These are phyloP conservation scores for Scaptomyza parva DNA, from an alignment of 2,888 invertebrate genomes.

Conservation along the genomic window DNA sequence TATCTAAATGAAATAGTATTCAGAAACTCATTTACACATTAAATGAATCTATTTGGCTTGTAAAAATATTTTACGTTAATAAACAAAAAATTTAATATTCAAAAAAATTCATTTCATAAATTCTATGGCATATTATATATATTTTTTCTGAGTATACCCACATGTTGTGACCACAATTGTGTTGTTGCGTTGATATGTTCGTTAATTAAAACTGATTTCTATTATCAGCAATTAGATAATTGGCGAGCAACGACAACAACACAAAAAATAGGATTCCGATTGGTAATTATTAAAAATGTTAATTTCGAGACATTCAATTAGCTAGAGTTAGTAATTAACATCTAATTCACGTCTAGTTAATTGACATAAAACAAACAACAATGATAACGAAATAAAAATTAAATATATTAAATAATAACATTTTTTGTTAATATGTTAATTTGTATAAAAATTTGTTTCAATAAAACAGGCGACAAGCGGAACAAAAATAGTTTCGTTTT, in stretches of 20 bases:
- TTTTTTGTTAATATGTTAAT: constrained; percentile 21
- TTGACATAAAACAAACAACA: constrained; percentile 42
- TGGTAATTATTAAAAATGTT: constrained; percentile 19
- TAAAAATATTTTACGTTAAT: neutral
- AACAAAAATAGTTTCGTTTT: constrained; percentile 84
- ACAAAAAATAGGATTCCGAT: constrained; percentile 34
- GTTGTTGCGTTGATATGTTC: constrained; percentile 47
- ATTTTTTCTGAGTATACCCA: constrained; percentile 16
- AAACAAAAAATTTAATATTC: neutral
- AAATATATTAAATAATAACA: constrained; percentile 33
- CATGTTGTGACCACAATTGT: constrained; percentile 36
- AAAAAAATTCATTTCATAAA: neutral
- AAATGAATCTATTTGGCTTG: too few relatives aligned
- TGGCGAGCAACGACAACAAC: constrained; percentile 37
- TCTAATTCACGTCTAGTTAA: constrained; percentile 52
- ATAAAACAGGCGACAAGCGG: constrained; percentile 85
- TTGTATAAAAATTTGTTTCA: constrained; percentile 45
- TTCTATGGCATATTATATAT: neutral
- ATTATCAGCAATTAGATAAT: constrained; percentile 25
- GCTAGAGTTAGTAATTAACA: constrained; percentile 65
- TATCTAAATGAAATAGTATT: too few relatives aligned
- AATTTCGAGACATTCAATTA: constrained; percentile 56
- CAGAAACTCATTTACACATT: too few relatives aligned
- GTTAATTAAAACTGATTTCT: constrained; percentile 9
- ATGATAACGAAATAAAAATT: constrained; percentile 23